Evolutionary conservation across 2,113 vertebrate species (phyloP).

Genomic region (Anguilla japonica): DNA sequence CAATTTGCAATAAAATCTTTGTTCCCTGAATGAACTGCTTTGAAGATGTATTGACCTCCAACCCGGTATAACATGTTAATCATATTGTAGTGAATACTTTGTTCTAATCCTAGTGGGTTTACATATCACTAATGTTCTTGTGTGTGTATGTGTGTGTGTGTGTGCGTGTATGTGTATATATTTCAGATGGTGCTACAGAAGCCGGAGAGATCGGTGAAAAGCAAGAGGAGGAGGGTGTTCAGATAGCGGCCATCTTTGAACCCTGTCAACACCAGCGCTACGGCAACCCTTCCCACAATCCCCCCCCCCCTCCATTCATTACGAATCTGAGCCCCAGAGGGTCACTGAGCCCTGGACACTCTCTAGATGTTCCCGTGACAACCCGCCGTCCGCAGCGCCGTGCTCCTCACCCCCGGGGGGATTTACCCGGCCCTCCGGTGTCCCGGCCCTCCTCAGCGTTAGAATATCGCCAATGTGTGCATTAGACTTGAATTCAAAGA

Average conservation of each 20-base stretch:
- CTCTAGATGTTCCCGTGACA: neutral
- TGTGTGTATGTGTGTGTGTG: too few relatives aligned
- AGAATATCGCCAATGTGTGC: slow-evolving; percentile 1
- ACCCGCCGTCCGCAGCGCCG: too few relatives aligned
- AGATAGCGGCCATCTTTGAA: slow-evolving; percentile 53
- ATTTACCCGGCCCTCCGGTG: slow-evolving; percentile 8
- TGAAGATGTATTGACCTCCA: too few relatives aligned
- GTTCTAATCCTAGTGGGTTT: too few relatives aligned
- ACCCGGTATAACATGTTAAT: neutral
- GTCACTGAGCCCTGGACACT: neutral
- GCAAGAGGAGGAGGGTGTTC: slow-evolving; percentile 70
- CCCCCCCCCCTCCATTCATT: neutral
- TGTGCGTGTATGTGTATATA: too few relatives aligned
- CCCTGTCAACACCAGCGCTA: neutral
- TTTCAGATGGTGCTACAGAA: slow-evolving; percentile 66
- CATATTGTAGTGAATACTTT: neutral
- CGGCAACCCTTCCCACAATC: neutral
- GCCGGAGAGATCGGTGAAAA: slow-evolving; percentile 64
- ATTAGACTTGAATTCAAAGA: slow-evolving; percentile 22
- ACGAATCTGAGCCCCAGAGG: neutral
- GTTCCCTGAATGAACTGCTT: too few relatives aligned
- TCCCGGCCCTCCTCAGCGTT: neutral
- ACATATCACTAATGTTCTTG: too few relatives aligned
- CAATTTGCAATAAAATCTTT: too few relatives aligned
- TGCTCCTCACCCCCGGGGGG: neutral